A percentile compares a stretch with the other conserved stretches of the same genome.
phyloP scores from a whole-genome alignment of 2,888 invertebrate genomes.

The Cerceris ruficornis region DNA sequence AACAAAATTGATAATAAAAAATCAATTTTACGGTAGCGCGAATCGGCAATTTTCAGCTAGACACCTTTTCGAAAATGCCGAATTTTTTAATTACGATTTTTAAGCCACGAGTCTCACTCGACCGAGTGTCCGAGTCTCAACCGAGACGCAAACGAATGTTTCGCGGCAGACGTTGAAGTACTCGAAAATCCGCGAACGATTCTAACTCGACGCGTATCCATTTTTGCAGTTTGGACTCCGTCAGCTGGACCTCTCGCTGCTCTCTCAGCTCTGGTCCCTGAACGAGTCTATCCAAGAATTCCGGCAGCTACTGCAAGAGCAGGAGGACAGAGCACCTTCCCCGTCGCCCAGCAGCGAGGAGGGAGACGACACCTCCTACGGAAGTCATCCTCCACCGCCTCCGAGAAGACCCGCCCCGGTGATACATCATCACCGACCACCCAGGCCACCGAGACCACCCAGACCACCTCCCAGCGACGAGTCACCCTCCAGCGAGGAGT shows the following conservation, averaged over 20 bases:
- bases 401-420: slow-evolving; percentile 78
- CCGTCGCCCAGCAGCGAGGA: slow-evolving; percentile 83
- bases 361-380: slow-evolving; percentile 80
- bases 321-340: slow-evolving; percentile 83
- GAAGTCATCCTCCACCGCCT: slow-evolving; percentile 83
- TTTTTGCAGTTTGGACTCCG: slow-evolving; percentile 91
- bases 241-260: slow-evolving; percentile 93
- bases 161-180: neutral
- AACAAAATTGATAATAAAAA: too few species aligned
- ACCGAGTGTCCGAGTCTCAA: too few species aligned
- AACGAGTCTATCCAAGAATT: slow-evolving; percentile 96
- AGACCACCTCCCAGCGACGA: slow-evolving; percentile 79
- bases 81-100: too few species aligned
- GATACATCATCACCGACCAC: slow-evolving; percentile 72
- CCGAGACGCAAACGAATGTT: too few species aligned
- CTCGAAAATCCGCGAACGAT: too few species aligned
- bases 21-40: too few species aligned
- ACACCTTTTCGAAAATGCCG: too few species aligned
- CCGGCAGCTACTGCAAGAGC: slow-evolving; percentile 86
- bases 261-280: slow-evolving; percentile 95
- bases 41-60: too few species aligned
- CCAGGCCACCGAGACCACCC: slow-evolving; percentile 75
- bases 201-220: neutral
- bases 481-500: slow-evolving; percentile 80
- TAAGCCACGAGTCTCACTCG: too few species aligned